Evolutionary conservation across 53 echinoderm and acorn worm genomes (phyloP).

Genomic region (Paracentrotus lividus): DNA sequence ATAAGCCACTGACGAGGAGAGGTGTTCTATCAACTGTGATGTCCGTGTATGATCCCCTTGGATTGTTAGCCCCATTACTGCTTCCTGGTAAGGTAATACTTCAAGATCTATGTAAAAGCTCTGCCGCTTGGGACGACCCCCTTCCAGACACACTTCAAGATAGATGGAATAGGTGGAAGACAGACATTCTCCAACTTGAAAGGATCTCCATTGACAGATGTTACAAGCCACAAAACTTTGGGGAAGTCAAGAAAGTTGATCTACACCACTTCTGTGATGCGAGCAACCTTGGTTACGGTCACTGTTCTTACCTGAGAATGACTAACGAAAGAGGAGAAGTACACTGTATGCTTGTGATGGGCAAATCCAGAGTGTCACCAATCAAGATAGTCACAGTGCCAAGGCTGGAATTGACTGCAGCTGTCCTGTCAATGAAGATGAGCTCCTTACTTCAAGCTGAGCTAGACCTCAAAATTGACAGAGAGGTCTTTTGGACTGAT

Average conservation of each 20-base stretch:
- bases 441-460: neutral
- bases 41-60: conserved; percentile 58
- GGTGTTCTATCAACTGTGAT: conserved; percentile 64
- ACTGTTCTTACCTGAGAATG: neutral
- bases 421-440: neutral
- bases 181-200: neutral
- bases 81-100: neutral
- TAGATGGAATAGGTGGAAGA: neutral
- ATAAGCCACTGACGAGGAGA: neutral
- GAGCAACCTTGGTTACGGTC: too few species aligned
- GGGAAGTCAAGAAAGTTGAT: neutral
- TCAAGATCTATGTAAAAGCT: neutral
- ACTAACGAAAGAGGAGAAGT: neutral
- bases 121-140: neutral
- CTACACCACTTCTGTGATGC: neutral
- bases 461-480: neutral
- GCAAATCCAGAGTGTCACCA: neutral
- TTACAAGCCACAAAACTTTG: neutral
- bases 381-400: neutral
- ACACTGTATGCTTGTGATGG: neutral
- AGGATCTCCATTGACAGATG: neutral
- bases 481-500: too few species aligned
- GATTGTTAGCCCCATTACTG: neutral
- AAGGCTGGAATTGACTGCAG: neutral
- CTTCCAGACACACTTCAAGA: neutral